Evolutionary conservation across 2,888 invertebrate species (phyloP).

Genomic region (Eremobia ochroleuca): DNA sequence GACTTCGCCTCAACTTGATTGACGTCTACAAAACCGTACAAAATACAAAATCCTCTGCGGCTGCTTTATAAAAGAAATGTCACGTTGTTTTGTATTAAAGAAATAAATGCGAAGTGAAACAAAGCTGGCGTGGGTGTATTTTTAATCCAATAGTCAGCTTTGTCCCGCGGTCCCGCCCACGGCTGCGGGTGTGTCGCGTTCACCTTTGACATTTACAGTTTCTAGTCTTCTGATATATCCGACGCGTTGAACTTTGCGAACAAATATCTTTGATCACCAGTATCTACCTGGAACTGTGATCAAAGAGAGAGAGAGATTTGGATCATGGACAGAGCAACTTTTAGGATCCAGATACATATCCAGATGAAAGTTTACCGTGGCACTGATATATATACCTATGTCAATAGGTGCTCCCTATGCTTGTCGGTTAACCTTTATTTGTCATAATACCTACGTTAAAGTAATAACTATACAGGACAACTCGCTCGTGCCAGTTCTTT

Average conservation of each 20-base stretch:
- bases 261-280: not conserved
- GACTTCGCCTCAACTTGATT: conserved; percentile 6
- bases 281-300: not conserved
- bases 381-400: not conserved
- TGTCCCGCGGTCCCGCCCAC: not conserved
- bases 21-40: conserved; percentile 8
- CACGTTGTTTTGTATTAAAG: conserved; percentile 5
- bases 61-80: conserved; percentile 9
- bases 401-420: not conserved
- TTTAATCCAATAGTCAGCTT: conserved; percentile 9
- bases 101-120: conserved; percentile 1
- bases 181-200: conserved; percentile 7
- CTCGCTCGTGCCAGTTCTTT: not conserved
- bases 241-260: conserved; percentile 5
- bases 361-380: not conserved
- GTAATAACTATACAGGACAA: not conserved
- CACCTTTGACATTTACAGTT: conserved; percentile 40
- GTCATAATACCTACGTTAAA: not conserved
- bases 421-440: not conserved
- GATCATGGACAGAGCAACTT: not conserved
- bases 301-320: not conserved
- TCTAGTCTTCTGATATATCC: not conserved
- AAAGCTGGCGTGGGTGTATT: conserved; percentile 12
- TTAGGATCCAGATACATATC: not conserved
- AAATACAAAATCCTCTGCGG: not conserved